These are phyloP conservation scores for Centruroides sculpturatus DNA, from an alignment of 1,140 invertebrate genomes.

Conservation along the genomic window DNA sequence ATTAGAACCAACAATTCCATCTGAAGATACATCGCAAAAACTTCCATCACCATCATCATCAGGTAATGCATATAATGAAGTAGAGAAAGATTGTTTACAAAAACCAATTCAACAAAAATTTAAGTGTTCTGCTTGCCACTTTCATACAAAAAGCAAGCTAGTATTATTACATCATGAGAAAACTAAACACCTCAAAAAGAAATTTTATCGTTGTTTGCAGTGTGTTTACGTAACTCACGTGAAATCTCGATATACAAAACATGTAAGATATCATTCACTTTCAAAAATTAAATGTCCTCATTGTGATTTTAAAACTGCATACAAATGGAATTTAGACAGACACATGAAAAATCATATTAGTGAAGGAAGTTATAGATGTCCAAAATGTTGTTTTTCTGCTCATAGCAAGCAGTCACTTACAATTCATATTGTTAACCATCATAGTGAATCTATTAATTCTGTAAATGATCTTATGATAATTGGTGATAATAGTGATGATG, in stretches of 20 bases:
- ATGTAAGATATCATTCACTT: constrained; percentile 86
- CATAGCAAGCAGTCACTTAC: constrained; percentile 84
- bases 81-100: neutral
- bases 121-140: constrained; percentile 28
- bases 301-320: constrained; percentile 83
- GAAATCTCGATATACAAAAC: constrained; percentile 74
- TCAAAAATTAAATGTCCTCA: constrained; percentile 83
- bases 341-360: constrained; percentile 77
- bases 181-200: constrained; percentile 30
- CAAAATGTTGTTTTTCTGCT: constrained; percentile 76
- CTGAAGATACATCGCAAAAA: no score
- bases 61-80: no score
- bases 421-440: constrained; percentile 60
- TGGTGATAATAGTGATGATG: constrained; percentile 11
- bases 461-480: neutral
- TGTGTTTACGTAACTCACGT: constrained; percentile 83
- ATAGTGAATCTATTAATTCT: constrained; percentile 10
- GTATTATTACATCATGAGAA: constrained; percentile 34
- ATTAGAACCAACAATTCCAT: no score
- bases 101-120: constrained; percentile 11
- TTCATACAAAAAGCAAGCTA: constrained; percentile 25
- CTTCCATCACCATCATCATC: no score
- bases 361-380: constrained; percentile 62
- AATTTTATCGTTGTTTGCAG: constrained; percentile 68
- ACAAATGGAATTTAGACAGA: constrained; percentile 86